Evolutionary conservation across 2,888 invertebrate genomes (phyloP), one percentile per base, ranked within the genome.

Genomic region (Liopterus haemorrhoidalis): DNA sequence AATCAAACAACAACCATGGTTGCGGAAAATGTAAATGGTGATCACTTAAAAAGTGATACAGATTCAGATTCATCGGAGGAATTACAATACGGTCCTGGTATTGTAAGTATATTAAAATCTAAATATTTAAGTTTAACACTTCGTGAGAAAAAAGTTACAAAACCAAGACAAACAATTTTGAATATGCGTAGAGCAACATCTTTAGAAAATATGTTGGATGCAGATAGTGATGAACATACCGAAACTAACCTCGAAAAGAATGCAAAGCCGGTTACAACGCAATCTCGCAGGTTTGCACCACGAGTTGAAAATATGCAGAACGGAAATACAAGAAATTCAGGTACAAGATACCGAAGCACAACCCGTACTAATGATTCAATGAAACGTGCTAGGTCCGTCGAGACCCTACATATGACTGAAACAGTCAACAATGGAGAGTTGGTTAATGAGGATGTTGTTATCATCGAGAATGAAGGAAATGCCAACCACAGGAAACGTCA

Each of bases 41-140:
- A 49, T 41, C 50, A 42, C 30, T 45, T 57, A 32, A 57, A 55
- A 44, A 54, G 64, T 24, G 70, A 68, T 31, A 65, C 64, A 39
- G 70, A 72, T 49, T 73, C 74, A 43, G 78, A 79, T 61, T 74
- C 76, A 40, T 75, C 76, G 54, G 89, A 89, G 67, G 91, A 91
- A 64, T 71, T 91, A 46, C 82, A 85, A 62, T 91, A 92, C 71
- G 92, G 92, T 1, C 92, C 92, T 39, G 91, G 92, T 46, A 91
- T 92, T 62, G 92, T 92, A 25, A 88, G 86, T 61, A 85, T 85
- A 58, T 75, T 92, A 54, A 82, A 87, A 64, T 86, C 87, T 63
- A 83, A 88, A 62, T 92, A 91, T 66, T 75, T 92, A 51, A 88
- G 85, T 65, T 75, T 91, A 53, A 87, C 91, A 6, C 69, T 90